These are phyloP conservation scores for Archaeoteleia sp. DNA, from an alignment of 2,888 invertebrate species.

Conservation along the genomic window DNA sequence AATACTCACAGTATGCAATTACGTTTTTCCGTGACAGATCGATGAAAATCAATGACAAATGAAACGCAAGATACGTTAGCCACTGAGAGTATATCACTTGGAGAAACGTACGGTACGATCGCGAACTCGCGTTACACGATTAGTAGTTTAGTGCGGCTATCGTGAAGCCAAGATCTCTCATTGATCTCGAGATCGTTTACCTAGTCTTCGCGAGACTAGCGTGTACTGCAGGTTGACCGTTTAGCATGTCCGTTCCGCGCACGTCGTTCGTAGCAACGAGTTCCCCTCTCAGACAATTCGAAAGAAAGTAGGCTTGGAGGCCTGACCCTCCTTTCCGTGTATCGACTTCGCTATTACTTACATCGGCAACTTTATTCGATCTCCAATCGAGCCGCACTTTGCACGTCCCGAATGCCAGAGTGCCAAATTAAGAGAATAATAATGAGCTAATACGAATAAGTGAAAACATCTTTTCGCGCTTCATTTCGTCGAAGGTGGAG, in stretches of 20 bases:
- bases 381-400: constrained; percentile 27
- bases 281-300: constrained; percentile 54
- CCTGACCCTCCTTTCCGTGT: constrained; percentile 64
- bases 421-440: constrained; percentile 29
- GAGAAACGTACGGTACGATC: too few relatives aligned
- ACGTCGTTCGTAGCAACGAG: constrained; percentile 48
- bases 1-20: constrained; percentile 29
- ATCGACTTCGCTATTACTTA: constrained; percentile 61
- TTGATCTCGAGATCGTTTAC: constrained; percentile 54
- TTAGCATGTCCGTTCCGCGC: constrained; percentile 58
- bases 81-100: too few relatives aligned
- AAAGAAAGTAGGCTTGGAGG: constrained; percentile 69
- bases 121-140: constrained; percentile 43
- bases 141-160: constrained; percentile 39
- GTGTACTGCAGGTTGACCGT: constrained; percentile 56
- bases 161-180: constrained; percentile 41
- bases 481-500: constrained; percentile 10
- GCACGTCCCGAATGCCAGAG: constrained; percentile 20
- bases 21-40: constrained; percentile 17
- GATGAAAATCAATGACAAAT: constrained; percentile 18
- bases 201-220: constrained; percentile 55
- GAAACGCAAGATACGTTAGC: constrained; percentile 11
- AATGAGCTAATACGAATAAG: constrained; percentile 10
- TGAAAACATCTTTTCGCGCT: too few relatives aligned
- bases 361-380: constrained; percentile 49